Conservation (phyloP, 2,113 vertebrate genomes). For the Recurvirostra avosetta region DNA sequence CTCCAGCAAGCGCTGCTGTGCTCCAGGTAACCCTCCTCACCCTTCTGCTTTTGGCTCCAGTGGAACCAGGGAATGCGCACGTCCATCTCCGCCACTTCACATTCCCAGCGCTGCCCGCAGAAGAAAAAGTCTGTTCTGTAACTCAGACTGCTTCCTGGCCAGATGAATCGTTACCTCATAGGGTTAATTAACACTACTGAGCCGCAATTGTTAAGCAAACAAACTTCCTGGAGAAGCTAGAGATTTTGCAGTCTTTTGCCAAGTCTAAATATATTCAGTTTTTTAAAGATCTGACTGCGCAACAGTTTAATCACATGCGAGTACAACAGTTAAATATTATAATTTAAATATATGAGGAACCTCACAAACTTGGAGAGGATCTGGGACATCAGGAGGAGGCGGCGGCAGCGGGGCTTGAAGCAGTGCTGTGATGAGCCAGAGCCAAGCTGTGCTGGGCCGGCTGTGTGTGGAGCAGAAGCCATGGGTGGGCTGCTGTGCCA, state of each 20-base stretch:
- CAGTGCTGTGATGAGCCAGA: not conserved
- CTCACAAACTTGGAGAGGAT: not conserved
- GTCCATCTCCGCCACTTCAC: accelerated
- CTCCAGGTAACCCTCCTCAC: not conserved
- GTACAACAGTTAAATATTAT: not conserved
- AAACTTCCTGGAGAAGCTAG: not conserved
- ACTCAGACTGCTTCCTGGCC: not conserved
- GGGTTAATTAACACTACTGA: not conserved
- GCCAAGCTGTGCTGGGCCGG: not conserved
- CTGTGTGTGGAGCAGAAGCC: not conserved
- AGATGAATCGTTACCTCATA: not conserved
- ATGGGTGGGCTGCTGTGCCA: not conserved
- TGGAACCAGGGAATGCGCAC: accelerated
- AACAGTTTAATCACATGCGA: not conserved
- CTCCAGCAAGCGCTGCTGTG: not conserved
- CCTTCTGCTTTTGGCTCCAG: not conserved
- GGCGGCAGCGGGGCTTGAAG: not conserved
- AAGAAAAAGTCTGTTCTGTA: not conserved
- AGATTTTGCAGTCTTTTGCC: not conserved
- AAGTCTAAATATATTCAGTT: not conserved
- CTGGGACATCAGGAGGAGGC: not conserved
- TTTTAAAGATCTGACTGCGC: not conserved
- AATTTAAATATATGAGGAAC: not conserved
- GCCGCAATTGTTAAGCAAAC: not conserved
- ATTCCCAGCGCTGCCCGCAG: not conserved